These are phyloP conservation scores for Ophraella communa DNA, from an alignment of 2,888 invertebrate genomes.

Conservation along the genomic window DNA sequence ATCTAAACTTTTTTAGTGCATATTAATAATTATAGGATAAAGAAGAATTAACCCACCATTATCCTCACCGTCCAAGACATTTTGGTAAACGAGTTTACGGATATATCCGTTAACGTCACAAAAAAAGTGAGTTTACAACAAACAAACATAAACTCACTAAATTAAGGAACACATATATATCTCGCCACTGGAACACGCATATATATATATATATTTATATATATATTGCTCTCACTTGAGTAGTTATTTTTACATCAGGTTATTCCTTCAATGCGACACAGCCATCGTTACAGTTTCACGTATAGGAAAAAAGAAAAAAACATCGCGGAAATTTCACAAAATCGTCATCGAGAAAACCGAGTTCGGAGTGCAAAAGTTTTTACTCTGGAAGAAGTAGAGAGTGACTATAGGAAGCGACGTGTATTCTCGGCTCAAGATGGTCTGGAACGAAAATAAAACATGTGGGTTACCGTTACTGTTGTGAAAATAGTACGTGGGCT, in stretches of 20 bases:
- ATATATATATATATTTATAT: too few relatives aligned
- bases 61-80: constrained; percentile 5
- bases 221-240: background rate
- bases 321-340: constrained; percentile 21
- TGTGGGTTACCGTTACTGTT: constrained; percentile 38
- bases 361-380: constrained; percentile 8
- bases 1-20: background rate
- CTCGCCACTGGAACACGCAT: background rate
- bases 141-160: constrained; percentile 5
- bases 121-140: constrained; percentile 25
- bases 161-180: background rate
- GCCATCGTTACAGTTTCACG: background rate
- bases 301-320: constrained; percentile 1
- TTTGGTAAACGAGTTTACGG: background rate
- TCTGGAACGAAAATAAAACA: constrained; percentile 42
- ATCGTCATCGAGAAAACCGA: constrained; percentile 21
- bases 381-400: constrained; percentile 26
- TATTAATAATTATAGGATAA: background rate
- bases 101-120: background rate
- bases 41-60: constrained; percentile 3
- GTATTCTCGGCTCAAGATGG: constrained; percentile 38
- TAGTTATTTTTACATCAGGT: constrained; percentile 8
- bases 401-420: constrained; percentile 29
- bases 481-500: constrained; percentile 28
- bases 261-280: background rate